Evolutionary conservation across 2,888 invertebrate species (phyloP).

Genomic region (Torymus auratus): DNA sequence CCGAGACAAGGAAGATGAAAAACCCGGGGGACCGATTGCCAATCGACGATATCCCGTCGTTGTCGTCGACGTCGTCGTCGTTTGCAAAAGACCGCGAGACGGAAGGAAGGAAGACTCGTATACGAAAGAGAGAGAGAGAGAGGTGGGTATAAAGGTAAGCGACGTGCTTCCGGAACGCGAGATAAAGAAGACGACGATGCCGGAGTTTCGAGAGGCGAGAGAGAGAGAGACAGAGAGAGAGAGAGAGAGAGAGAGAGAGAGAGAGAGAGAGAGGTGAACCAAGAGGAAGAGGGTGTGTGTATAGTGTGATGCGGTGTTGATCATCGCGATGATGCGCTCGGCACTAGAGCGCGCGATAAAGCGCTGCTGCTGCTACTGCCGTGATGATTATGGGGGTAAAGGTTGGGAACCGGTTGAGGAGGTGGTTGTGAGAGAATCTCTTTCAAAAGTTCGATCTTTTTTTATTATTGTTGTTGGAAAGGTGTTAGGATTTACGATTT

Average conservation of each 20-base stretch:
- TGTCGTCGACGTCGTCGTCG: not conserved
- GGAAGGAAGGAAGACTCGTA: constrained; percentile 28
- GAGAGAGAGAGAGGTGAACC: not conserved
- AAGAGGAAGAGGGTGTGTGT: not conserved
- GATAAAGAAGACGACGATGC: constrained; percentile 36
- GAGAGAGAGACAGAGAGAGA: too few species aligned
- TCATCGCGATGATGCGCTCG: too few species aligned
- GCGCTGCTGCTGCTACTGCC: too few species aligned
- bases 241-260: too few species aligned
- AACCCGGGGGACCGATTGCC: not conserved
- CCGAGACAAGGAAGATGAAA: not conserved
- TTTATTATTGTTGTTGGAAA: too few species aligned
- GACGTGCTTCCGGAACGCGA: constrained; percentile 28
- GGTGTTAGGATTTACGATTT: too few species aligned
- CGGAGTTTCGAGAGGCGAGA: constrained; percentile 2
- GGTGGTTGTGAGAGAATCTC: too few species aligned
- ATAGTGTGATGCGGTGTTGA: too few species aligned
- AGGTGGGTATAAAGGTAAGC: constrained; percentile 39
- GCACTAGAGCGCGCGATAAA: too few species aligned
- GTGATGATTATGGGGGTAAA: too few species aligned
- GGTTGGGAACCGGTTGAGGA: too few species aligned
- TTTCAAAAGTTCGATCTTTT: too few species aligned
- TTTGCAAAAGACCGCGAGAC: not conserved
- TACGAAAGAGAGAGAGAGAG: constrained; percentile 45
- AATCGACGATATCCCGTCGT: constrained; percentile 36